phyloP scores from a whole-genome alignment of 2,797 vertebrate species.

The Huso huso region DNA sequence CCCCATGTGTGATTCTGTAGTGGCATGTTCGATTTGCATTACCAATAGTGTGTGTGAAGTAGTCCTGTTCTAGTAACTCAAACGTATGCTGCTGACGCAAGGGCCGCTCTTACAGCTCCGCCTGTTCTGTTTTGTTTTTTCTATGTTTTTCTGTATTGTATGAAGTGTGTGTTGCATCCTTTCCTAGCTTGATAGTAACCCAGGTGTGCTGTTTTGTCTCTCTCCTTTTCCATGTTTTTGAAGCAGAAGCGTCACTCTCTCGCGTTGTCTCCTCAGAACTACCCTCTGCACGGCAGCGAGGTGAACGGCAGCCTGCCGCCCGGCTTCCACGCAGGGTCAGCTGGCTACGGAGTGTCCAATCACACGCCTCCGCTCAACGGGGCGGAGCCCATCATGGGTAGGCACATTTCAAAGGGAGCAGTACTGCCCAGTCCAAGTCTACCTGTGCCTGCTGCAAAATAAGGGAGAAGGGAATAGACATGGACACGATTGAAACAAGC shows the following conservation, averaged over 20 bases:
- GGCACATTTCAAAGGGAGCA: conserved; percentile 1
- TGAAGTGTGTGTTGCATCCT: neutral
- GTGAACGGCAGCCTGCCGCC: conserved; percentile 79
- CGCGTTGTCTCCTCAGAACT: conserved; percentile 69
- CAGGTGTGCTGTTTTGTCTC: neutral
- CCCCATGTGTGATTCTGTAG: too few species aligned
- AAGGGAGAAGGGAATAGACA: too few species aligned
- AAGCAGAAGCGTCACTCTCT: conserved; percentile 41
- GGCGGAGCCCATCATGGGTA: conserved; percentile 82
- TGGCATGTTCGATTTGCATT: too few species aligned
- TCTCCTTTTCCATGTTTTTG: conserved; percentile 1
- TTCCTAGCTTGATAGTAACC: neutral
- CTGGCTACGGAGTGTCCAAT: conserved; percentile 73
- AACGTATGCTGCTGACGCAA: conserved; percentile 5
- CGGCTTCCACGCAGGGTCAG: conserved; percentile 72
- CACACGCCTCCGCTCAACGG: conserved; percentile 85
- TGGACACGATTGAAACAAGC: too few species aligned
- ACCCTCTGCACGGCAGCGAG: conserved; percentile 83
- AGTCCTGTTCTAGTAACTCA: too few species aligned
- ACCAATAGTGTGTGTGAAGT: too few species aligned
- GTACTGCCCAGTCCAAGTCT: too few species aligned
- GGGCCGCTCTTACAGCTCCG: neutral
- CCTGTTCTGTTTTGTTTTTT: neutral
- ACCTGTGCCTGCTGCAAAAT: too few species aligned
- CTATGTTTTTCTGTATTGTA: neutral